phyloP scores from a whole-genome alignment of 2,113 vertebrate species.

The Glaucomys volans region DNA sequence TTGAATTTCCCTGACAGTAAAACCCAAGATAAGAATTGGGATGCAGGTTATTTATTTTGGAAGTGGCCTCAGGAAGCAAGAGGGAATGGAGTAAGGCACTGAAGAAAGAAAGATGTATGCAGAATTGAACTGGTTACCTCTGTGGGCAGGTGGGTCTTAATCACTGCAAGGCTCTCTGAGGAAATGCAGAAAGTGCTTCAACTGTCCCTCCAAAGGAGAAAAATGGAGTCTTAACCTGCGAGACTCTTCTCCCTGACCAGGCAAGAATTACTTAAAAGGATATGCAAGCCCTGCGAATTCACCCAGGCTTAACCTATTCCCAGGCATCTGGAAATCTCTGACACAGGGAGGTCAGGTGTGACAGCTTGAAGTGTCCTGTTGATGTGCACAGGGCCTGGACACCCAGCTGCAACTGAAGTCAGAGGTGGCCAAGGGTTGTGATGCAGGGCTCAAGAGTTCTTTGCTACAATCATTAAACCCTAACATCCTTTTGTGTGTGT shows the following conservation, averaged over 20 bases:
- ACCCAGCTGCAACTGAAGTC: not conserved
- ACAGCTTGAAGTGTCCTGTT: not conserved
- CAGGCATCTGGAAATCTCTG: not conserved
- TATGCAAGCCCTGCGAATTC: not conserved
- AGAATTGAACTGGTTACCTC: not conserved
- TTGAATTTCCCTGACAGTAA: slow-evolving; percentile 31
- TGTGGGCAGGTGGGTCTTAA: not conserved
- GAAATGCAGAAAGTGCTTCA: not conserved
- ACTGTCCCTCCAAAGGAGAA: not conserved
- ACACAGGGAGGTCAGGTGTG: accelerated
- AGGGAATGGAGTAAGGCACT: not conserved
- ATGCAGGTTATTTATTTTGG: not conserved
- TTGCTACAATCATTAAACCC: not conserved
- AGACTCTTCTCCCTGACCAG: not conserved
- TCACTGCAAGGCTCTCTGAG: not conserved
- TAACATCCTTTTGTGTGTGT: not conserved
- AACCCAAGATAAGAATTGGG: not conserved
- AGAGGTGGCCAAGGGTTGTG: not conserved
- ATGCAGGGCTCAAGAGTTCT: not conserved
- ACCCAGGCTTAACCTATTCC: not conserved
- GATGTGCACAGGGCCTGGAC: not conserved
- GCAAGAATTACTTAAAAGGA: not conserved
- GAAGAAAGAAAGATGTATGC: not conserved
- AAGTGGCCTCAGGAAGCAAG: slow-evolving; percentile 16
- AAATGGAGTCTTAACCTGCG: not conserved